Evolutionary conservation across 2,113 vertebrate species (phyloP).

Genomic region (Lagopus muta): DNA sequence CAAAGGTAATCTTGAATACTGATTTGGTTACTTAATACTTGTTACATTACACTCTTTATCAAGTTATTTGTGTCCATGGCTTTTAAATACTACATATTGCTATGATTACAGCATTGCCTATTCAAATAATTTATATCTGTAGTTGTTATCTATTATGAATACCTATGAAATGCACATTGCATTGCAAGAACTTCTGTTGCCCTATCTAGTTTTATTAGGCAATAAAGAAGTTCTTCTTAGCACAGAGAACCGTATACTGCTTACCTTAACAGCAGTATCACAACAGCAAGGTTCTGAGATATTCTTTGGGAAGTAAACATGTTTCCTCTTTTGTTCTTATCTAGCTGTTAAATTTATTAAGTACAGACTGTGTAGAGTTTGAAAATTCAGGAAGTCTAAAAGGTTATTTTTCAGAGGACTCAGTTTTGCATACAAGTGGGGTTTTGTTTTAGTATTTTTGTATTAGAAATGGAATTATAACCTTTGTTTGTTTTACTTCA

Average conservation of each 20-base stretch:
- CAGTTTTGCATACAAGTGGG: neutral
- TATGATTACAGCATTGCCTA: neutral
- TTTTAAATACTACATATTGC: slow-evolving; percentile 23
- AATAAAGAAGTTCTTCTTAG: slow-evolving; percentile 50
- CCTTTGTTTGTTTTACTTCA: neutral
- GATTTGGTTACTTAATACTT: slow-evolving; percentile 35
- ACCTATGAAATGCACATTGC: neutral
- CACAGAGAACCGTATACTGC: neutral
- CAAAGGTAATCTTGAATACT: slow-evolving; percentile 10
- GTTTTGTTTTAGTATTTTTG: neutral
- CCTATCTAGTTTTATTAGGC: slow-evolving; percentile 58
- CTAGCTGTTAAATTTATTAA: slow-evolving; percentile 1
- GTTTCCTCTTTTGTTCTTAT: slow-evolving; percentile 11
- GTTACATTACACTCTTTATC: slow-evolving; percentile 25
- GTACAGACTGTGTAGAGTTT: neutral
- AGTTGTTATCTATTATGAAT: slow-evolving; percentile 6
- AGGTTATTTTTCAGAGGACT: neutral
- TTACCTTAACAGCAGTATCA: neutral
- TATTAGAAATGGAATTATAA: neutral
- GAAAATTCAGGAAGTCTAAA: neutral
- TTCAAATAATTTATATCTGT: neutral
- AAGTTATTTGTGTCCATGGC: neutral
- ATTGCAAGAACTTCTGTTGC: slow-evolving; percentile 53
- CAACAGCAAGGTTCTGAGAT: neutral
- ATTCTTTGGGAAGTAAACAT: slow-evolving; percentile 33